A percentile compares a stretch with the other conserved stretches of the same genome.
phyloP scores from a whole-genome alignment of 2,888 invertebrate species.

The Gari tellinella region DNA sequence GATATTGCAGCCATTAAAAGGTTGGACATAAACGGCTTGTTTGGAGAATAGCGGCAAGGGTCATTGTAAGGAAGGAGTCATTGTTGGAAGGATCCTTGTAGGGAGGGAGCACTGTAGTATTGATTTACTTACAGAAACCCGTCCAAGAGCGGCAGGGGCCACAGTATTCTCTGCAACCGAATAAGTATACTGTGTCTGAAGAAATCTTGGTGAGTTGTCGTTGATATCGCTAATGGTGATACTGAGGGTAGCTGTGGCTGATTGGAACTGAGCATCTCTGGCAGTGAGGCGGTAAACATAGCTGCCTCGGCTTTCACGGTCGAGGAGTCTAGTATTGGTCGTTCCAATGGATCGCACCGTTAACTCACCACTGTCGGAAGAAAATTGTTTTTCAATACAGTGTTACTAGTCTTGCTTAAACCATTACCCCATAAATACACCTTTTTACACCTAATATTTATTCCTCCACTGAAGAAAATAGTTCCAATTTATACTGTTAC shows the following conservation, averaged over 20 bases:
- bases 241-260: slow-evolving; percentile 62
- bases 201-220: slow-evolving; percentile 72
- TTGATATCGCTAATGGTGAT: slow-evolving; percentile 69
- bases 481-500: too few species aligned
- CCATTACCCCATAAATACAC: too few species aligned
- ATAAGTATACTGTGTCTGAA: slow-evolving; percentile 52
- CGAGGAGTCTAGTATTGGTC: slow-evolving; percentile 85
- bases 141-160: slow-evolving; percentile 53
- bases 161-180: slow-evolving; percentile 59
- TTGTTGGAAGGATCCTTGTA: too few species aligned
- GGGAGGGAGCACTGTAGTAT: background rate
- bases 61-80: too few species aligned
- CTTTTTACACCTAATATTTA: too few species aligned
- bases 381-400: too few species aligned
- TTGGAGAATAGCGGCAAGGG: too few species aligned
- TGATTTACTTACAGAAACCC: slow-evolving; percentile 59
- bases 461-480: too few species aligned
- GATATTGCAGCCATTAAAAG: too few species aligned
- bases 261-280: slow-evolving; percentile 46
- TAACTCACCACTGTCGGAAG: background rate
- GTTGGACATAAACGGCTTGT: too few species aligned
- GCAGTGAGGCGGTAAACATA: slow-evolving; percentile 85
- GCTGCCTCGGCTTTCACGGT: slow-evolving; percentile 91
- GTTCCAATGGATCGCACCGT: background rate
- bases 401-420: too few species aligned